Evolutionary conservation across 1,140 invertebrate species (phyloP), one percentile per base, ranked within the genome.

Genomic region (Physella acuta): DNA sequence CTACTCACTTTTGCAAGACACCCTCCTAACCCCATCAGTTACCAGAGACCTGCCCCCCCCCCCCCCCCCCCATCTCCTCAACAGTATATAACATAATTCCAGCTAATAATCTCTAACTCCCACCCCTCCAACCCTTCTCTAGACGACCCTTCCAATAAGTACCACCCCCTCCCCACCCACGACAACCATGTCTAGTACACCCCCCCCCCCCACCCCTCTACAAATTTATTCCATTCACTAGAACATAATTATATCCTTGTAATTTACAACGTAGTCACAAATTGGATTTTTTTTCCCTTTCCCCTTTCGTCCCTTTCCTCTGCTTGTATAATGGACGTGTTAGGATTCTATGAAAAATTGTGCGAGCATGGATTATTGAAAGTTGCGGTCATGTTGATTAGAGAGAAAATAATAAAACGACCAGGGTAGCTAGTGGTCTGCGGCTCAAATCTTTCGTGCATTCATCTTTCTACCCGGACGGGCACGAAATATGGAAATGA

Each of bases 191-290:
- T n/a, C n/a, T n/a, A n/a, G n/a, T n/a, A n/a, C n/a, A n/a, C n/a
- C n/a, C n/a, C n/a, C n/a, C n/a, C n/a, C n/a, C n/a, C n/a, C n/a
- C n/a, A n/a, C 39, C 20, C 1, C 34, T 1, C 24, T 8, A 17
- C 33, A 61, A 39, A 61, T 61, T 61, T 61, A 61, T 61, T 61
- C 59, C 59, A 61, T 39, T 61, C 31, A 61, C 33, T 36, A 26
- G 59, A 61, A 61, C 39, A 61, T 61, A 61, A 61, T 61, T 61
- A 61, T 61, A 37, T 30, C 34, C 16, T 39, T 39, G 59, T 61
- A 61, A 61, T 61, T 61, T 61, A 61, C 59, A 36, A 58, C 36
- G 30, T 33, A 24, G 31, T 33, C n/a, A 34, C 36, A 34, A 34
- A 58, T 58, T 58, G 24, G 56, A 58, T 58, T 33, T n/a, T n/a